These are phyloP conservation scores for Calliscelio sp. DNA, from an alignment of 2,888 invertebrate genomes.

Conservation along the genomic window DNA sequence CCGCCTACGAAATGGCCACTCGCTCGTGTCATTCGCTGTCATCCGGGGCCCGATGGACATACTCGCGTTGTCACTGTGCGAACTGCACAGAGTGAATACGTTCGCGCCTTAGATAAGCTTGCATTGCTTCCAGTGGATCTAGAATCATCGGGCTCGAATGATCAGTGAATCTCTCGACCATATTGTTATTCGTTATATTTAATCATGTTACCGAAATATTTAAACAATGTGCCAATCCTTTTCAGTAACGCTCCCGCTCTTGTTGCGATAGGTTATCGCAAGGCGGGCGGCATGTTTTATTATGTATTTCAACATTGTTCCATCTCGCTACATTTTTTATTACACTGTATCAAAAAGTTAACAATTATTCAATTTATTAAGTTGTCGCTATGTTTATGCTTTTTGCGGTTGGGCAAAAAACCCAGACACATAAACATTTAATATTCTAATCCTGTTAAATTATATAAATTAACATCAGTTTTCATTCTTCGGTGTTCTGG, in stretches of 20 bases:
- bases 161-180: background rate
- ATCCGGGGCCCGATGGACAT: slow-evolving; percentile 5
- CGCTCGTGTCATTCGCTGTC: background rate
- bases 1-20: background rate
- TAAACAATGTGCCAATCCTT: background rate
- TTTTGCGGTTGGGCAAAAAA: no score
- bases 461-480: no score
- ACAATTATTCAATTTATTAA: no score
- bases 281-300: background rate
- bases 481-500: no score
- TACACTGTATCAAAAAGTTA: no score
- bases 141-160: background rate
- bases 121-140: background rate
- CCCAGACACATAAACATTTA: no score
- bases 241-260: background rate
- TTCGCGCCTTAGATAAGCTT: background rate
- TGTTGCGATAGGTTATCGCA: background rate
- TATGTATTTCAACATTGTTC: no score
- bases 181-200: background rate
- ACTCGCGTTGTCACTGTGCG: background rate
- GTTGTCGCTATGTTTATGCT: no score
- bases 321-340: no score
- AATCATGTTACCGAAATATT: background rate
- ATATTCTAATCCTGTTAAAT: no score
- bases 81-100: background rate